Evolutionary conservation across 2,888 invertebrate species (phyloP).

Genomic region (Drosophila fungiperda): DNA sequence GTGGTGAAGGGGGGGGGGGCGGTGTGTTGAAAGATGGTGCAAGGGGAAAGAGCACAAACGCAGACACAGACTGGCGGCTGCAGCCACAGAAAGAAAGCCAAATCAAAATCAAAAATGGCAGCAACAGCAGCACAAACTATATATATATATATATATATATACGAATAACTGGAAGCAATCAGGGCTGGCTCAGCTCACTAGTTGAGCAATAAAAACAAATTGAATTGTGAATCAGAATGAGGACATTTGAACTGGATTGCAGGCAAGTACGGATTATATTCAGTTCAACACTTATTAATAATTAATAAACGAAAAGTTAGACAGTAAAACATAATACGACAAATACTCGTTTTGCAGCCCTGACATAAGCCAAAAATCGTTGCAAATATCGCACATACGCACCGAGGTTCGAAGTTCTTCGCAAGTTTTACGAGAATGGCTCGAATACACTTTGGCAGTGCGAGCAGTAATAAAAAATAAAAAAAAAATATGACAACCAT

Average conservation of each 20-base stretch:
- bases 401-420: conserved; percentile 56
- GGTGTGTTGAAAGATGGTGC: not conserved
- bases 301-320: not conserved
- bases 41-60: not conserved
- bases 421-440: conserved; percentile 76
- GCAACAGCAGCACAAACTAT: conserved; percentile 44
- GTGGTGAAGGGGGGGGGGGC: no score
- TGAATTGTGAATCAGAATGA: not conserved
- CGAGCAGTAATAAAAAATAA: conserved; percentile 64
- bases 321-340: not conserved
- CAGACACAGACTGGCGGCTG: conserved; percentile 13
- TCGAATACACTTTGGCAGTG: conserved; percentile 74
- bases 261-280: not conserved
- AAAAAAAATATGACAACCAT: conserved; percentile 42
- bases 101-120: conserved; percentile 74
- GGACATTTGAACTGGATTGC: not conserved
- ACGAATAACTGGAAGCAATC: conserved; percentile 27
- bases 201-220: not conserved
- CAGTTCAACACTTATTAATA: not conserved
- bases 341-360: conserved; percentile 26
- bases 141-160: conserved; percentile 3
- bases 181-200: conserved; percentile 30
- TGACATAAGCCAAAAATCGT: conserved; percentile 27
- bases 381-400: conserved; percentile 68
- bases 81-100: conserved; percentile 39